These are phyloP conservation scores for Seriola rivoliana DNA, from an alignment of 2,113 vertebrate genomes.

Conservation along the genomic window DNA sequence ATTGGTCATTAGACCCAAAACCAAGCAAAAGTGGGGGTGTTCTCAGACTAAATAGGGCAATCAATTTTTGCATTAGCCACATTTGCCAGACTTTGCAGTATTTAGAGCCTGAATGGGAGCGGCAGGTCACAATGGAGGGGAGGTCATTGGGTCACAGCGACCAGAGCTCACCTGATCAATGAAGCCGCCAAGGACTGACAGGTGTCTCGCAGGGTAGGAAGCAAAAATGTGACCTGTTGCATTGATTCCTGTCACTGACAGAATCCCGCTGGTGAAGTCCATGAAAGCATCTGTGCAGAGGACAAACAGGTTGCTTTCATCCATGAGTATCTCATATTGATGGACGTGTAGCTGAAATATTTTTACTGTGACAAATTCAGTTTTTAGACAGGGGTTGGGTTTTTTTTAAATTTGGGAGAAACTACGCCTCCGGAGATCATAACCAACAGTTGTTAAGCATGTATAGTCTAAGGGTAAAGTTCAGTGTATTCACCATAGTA, in stretches of 20 bases:
- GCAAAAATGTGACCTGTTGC: conserved; percentile 97
- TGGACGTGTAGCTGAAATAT: neutral
- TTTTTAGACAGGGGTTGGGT: neutral
- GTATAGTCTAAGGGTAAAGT: neutral
- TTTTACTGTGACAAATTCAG: neutral
- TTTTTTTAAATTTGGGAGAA: neutral
- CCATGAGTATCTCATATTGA: neutral
- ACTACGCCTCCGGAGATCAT: neutral
- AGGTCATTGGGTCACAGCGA: conserved; percentile 34
- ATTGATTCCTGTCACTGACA: conserved; percentile 92
- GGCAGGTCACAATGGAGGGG: neutral
- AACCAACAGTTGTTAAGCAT: neutral
- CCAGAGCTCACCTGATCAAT: conserved; percentile 90
- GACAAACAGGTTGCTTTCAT: conserved; percentile 20
- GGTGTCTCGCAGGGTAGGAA: conserved; percentile 91
- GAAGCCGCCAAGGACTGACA: conserved; percentile 91
- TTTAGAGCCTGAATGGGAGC: conserved; percentile 49
- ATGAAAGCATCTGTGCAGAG: conserved; percentile 90
- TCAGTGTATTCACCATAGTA: conserved; percentile 89
- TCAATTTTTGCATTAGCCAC: conserved; percentile 77
- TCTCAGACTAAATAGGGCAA: conserved; percentile 71
- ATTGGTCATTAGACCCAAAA: conserved; percentile 73
- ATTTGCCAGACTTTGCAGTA: conserved; percentile 54
- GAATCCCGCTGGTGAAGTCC: conserved; percentile 89
- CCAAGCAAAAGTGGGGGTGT: conserved; percentile 50